phyloP scores from a whole-genome alignment of 2,888 invertebrate species.

The Nipponacmea schrenckii region DNA sequence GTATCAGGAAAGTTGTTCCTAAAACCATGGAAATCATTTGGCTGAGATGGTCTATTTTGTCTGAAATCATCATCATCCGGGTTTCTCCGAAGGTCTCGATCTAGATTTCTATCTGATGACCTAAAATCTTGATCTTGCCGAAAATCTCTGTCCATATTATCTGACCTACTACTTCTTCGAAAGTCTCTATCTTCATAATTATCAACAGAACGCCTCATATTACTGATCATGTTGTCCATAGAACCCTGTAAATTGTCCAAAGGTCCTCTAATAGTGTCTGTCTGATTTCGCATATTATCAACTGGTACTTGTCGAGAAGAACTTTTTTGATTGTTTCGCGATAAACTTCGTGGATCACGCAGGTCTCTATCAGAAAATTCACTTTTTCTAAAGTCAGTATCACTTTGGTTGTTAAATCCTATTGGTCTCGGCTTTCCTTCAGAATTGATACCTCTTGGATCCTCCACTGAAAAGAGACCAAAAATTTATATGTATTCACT shows the following conservation, averaged over 20 bases:
- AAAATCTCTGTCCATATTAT: neutral
- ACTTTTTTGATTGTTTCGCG: neutral
- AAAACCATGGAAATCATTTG: slow-evolving; percentile 1
- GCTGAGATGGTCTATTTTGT: neutral
- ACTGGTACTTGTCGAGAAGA: neutral
- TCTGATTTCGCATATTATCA: neutral
- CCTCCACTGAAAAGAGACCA: neutral
- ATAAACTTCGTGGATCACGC: neutral
- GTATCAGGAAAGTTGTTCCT: slow-evolving; percentile 4
- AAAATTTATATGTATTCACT: too few relatives aligned
- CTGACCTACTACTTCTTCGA: neutral
- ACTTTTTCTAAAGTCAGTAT: neutral
- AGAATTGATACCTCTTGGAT: neutral
- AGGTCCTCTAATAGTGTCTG: too few relatives aligned
- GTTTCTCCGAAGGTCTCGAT: neutral
- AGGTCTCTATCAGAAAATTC: neutral
- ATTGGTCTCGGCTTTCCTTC: neutral
- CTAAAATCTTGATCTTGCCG: neutral
- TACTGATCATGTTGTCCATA: too few relatives aligned
- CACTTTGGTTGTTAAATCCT: neutral
- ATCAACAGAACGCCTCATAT: too few relatives aligned
- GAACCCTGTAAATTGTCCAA: too few relatives aligned
- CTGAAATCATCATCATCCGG: neutral
- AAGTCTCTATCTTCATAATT: too few relatives aligned
- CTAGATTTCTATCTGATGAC: neutral